Percentiles rank a stretch among this genome's conserved stretches.
These are phyloP conservation scores for Neodiprion virginianus DNA, from an alignment of 1,140 invertebrate species.

Conservation along the genomic window DNA sequence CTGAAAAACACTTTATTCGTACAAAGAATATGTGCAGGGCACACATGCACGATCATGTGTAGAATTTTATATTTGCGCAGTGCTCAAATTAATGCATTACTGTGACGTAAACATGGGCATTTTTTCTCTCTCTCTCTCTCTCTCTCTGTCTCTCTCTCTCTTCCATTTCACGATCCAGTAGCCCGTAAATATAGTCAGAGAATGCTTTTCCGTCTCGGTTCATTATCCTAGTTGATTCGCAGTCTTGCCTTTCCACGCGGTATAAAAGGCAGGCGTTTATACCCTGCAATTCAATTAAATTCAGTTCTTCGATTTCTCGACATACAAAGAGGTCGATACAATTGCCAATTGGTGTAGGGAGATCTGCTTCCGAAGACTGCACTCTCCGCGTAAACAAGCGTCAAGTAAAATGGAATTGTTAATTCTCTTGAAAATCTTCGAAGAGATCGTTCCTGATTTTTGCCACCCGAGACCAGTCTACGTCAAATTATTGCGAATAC, in stretches of 20 bases:
- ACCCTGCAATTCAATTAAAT: background rate
- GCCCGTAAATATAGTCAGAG: background rate
- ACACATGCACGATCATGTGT: no score
- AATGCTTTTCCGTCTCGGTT: background rate
- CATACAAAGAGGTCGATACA: no score
- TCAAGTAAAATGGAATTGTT: background rate
- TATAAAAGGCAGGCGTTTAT: background rate
- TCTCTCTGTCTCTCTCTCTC: no score
- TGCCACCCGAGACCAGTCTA: background rate
- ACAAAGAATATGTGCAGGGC: no score
- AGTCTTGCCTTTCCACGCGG: background rate
- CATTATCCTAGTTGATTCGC: background rate
- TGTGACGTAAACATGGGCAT: no score
- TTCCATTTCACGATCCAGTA: background rate
- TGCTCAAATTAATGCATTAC: no score
- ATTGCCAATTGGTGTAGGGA: background rate
- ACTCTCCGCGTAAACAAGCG: background rate
- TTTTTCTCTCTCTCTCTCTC: no score
- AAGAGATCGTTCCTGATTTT: background rate
- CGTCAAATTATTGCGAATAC: background rate
- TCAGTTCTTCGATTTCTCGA: no score
- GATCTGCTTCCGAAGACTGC: background rate
- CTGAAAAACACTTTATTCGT: no score
- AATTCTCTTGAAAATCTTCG: background rate
- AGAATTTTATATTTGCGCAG: no score